Percentiles rank a stretch among this genome's conserved stretches.
Evolutionary conservation across 2,113 vertebrate genomes (phyloP).

Genomic region (Etheostoma cragini): DNA sequence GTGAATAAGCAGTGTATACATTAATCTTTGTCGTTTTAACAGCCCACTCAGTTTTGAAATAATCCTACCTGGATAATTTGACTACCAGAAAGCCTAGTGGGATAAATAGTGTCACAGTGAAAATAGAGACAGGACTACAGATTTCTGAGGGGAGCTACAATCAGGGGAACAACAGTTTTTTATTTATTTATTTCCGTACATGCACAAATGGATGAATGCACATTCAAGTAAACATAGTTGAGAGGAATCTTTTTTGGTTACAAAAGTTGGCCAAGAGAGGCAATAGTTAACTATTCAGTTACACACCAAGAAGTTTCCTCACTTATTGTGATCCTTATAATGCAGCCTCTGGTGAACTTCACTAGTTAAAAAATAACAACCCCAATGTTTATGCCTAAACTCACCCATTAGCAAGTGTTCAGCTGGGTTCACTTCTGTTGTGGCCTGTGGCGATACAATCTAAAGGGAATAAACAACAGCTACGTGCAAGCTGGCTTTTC

Average conservation of each 20-base stretch:
- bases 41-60: conserved; percentile 23
- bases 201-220: background rate
- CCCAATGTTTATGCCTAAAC: conserved; percentile 73
- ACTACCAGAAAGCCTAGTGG: background rate
- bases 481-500: conserved; percentile 48
- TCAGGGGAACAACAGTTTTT: background rate
- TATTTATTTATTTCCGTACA: background rate
- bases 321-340: conserved; percentile 43
- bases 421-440: conserved; percentile 57
- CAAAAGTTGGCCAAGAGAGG: background rate
- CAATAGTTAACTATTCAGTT: conserved; percentile 40
- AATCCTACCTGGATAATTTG: conserved; percentile 1
- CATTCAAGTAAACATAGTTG: background rate
- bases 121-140: background rate
- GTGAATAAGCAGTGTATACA: conserved; percentile 50
- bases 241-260: conserved; percentile 5
- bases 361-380: conserved; percentile 76
- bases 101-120: background rate
- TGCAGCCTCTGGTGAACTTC: conserved; percentile 47
- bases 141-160: background rate
- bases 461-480: conserved; percentile 62
- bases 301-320: conserved; percentile 32
- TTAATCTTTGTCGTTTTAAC: conserved; percentile 45
- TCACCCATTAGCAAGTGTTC: conserved; percentile 68
- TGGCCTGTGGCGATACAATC: conserved; percentile 55